These are phyloP conservation scores for Nycticebus coucang DNA, from an alignment of 2,113 vertebrate species.

Conservation along the genomic window DNA sequence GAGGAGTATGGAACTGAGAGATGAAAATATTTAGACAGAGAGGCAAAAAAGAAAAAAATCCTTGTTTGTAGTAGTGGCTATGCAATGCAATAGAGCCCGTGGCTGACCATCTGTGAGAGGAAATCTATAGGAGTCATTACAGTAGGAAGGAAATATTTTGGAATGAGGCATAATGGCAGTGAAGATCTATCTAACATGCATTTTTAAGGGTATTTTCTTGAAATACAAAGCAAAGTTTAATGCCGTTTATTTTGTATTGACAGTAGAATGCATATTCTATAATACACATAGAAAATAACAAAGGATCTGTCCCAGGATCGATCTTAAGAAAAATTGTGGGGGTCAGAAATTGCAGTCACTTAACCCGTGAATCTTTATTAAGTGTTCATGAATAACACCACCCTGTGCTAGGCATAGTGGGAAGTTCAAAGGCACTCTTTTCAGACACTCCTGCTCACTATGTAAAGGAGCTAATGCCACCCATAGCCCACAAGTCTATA, in stretches of 20 bases:
- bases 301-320: not conserved
- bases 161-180: not conserved
- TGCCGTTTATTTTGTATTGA: constrained; percentile 45
- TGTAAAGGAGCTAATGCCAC: not conserved
- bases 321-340: constrained; percentile 39
- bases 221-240: constrained; percentile 45
- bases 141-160: not conserved
- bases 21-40: constrained; percentile 71
- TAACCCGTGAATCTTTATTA: not conserved
- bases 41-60: not conserved
- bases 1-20: constrained; percentile 51
- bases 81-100: not conserved
- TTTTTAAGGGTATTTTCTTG: constrained; percentile 15
- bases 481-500: not conserved
- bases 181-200: not conserved
- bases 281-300: constrained; percentile 8
- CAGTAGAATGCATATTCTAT: constrained; percentile 27
- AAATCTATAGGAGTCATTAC: not conserved
- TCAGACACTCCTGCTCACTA: not conserved
- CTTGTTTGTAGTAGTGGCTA: constrained; percentile 40
- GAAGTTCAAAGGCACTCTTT: not conserved
- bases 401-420: not conserved
- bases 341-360: not conserved
- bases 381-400: not conserved
- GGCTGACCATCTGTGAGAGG: not conserved